Evolutionary conservation across 53 echinoderm and acorn worm species (phyloP), one percentile per base, ranked within the genome.

Genomic region (Echinarachnius parma): DNA sequence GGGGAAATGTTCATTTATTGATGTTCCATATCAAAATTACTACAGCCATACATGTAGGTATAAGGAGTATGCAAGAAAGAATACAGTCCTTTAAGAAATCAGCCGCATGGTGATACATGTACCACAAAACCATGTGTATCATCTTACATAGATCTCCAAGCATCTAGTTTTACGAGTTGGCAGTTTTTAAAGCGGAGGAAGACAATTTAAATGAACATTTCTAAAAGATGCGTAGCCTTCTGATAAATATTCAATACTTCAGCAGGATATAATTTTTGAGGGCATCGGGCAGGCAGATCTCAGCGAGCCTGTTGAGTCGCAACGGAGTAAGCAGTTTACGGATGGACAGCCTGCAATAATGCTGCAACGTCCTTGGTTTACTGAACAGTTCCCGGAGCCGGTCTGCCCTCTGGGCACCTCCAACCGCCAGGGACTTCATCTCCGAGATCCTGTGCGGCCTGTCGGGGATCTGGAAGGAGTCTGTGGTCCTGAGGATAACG

Each of bases 211-310:
- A n/a, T n/a, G n/a, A n/a, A n/a, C n/a, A n/a, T n/a, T n/a, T n/a
- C n/a, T n/a, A n/a, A n/a, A n/a, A n/a, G n/a, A n/a, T n/a, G n/a
- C n/a, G n/a, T n/a, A n/a, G n/a, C n/a, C n/a, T n/a, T n/a, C n/a
- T n/a, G n/a, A n/a, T n/a, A n/a, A n/a, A n/a, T n/a, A 39, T 11
- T 80, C 32, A 89, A 21, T 34, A 76, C 55, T 85, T 93, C 14
- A 93, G 77, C 20, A 93, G 60, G 32, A 93, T 46, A 50, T 86
- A 93, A 46, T 93, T 83, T 44, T 86, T 79, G 24, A 93, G 60
- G 29, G 69, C 52, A 20, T 68, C 50, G 20, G 93, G 93, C 23
- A 93, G 59, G 18, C 64, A 67, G 21, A 93, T 70, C 22, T 82
- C 79, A 11, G 13, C 15, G 21, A 82, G 56, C 21, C 82, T 65